phyloP scores from a whole-genome alignment of 2,113 vertebrate genomes.

The Nannospalax galili region DNA sequence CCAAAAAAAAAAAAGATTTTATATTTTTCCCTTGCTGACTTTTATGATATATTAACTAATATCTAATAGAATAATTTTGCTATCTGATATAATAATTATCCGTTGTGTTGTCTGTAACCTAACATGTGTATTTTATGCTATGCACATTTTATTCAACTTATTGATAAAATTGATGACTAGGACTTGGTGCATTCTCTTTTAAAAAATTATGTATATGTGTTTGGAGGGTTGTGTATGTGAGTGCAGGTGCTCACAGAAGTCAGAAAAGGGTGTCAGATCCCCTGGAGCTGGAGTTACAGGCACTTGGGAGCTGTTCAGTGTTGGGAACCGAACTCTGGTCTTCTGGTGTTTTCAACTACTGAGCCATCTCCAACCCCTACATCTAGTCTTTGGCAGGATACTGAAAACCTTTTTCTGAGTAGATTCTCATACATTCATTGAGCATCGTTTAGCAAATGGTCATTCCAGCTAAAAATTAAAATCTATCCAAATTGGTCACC shows the following conservation, averaged over 20 bases:
- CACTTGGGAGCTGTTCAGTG: too few species aligned
- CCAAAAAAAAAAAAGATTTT: neutral
- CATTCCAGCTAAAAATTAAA: neutral
- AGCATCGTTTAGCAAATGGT: neutral
- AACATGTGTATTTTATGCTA: neutral
- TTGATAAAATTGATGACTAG: neutral
- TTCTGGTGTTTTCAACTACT: neutral
- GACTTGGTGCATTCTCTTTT: neutral
- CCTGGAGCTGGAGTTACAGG: neutral
- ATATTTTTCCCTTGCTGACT: constrained; percentile 14
- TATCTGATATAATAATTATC: neutral
- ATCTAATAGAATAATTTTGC: neutral
- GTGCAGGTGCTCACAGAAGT: neutral
- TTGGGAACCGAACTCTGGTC: neutral
- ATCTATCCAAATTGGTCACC: neutral
- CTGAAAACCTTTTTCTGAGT: neutral
- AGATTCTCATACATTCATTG: neutral
- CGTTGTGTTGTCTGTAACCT: neutral
- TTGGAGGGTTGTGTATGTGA: neutral
- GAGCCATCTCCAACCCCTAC: neutral
- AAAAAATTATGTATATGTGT: neutral
- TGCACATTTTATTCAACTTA: neutral
- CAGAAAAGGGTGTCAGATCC: neutral
- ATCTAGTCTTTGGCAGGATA: too few species aligned
- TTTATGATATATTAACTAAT: neutral